Conservation (phyloP, 2,797 vertebrate species). For the Ispidina picta region DNA sequence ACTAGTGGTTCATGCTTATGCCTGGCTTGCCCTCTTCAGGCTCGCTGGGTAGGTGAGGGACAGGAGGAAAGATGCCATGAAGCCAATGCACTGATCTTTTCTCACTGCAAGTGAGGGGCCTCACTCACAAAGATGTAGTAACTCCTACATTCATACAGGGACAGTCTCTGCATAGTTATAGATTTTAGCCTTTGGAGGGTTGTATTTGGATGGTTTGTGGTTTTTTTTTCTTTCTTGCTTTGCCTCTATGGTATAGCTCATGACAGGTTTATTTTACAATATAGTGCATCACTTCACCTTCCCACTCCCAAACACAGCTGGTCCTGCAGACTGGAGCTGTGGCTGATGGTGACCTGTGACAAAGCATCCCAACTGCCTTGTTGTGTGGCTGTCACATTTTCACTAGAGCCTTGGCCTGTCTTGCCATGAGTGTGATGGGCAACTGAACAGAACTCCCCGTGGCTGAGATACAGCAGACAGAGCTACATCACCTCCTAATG, state of each 20-base stretch:
- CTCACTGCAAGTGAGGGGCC: accelerated
- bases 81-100: neutral
- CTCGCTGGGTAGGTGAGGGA: neutral
- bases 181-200: neutral
- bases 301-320: neutral
- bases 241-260: accelerated
- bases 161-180: neutral
- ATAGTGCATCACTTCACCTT: neutral
- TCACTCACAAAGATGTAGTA: accelerated
- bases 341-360: neutral
- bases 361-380: accelerated
- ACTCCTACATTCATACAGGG: neutral
- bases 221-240: neutral
- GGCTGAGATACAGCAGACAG: neutral
- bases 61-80: neutral
- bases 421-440: neutral
- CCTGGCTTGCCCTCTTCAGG: neutral
- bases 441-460: neutral
- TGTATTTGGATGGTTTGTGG: too few relatives aligned
- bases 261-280: neutral
- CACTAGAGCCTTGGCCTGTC: neutral
- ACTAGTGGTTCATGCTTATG: accelerated
- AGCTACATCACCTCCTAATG: accelerated
- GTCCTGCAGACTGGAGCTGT: neutral
- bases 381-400: accelerated